A percentile compares a stretch with the other conserved stretches of the same genome.
Conservation (phyloP, 1,140 invertebrate genomes). For the Apis laboriosa region DNA sequence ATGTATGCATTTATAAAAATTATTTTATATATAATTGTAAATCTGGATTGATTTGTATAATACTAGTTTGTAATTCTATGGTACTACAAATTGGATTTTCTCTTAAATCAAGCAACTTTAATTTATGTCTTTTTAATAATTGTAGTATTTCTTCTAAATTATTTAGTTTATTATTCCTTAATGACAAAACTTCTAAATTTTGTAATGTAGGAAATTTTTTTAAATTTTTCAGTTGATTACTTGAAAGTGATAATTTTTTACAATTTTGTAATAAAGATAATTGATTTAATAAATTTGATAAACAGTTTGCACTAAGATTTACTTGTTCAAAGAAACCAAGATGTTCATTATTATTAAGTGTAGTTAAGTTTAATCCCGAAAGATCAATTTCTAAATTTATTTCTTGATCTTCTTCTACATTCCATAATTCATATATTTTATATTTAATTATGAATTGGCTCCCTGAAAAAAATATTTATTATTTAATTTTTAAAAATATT, state of each 20-base stretch:
- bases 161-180: constrained; percentile 72
- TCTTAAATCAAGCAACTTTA: constrained; percentile 71
- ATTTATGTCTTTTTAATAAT: constrained; percentile 65
- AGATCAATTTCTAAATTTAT: constrained; percentile 74
- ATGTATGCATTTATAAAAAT: background rate
- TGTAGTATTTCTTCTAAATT: constrained; percentile 70
- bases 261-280: constrained; percentile 75
- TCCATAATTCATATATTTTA: constrained; percentile 76
- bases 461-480: constrained; percentile 73
- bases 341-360: constrained; percentile 81
- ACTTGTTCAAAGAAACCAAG: constrained; percentile 78
- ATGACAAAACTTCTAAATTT: constrained; percentile 69
- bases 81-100: constrained; percentile 70
- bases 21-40: constrained; percentile 47
- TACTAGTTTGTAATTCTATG: constrained; percentile 23
- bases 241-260: constrained; percentile 70
- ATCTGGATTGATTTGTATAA: constrained; percentile 41
- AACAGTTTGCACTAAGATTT: constrained; percentile 71
- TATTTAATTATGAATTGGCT: constrained; percentile 84
- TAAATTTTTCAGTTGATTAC: constrained; percentile 71
- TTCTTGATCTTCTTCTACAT: constrained; percentile 56
- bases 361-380: constrained; percentile 74
- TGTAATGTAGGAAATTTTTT: constrained; percentile 70
- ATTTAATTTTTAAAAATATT: constrained; percentile 1
- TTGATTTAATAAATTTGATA: constrained; percentile 72